phyloP scores from a whole-genome alignment of 53 echinoderm and acorn worm genomes.

The Mesocentrotus franciscanus region DNA sequence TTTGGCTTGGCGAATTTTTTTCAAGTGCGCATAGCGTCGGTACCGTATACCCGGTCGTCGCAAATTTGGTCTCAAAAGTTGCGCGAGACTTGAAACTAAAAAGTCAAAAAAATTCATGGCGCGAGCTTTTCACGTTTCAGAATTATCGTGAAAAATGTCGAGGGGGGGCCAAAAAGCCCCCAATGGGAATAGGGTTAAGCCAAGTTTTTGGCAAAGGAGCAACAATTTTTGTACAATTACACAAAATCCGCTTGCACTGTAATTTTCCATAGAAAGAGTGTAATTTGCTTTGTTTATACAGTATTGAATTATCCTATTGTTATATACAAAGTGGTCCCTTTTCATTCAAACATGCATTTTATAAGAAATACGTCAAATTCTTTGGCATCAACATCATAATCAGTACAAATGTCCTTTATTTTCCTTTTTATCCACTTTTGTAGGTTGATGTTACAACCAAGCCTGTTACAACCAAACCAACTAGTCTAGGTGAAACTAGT shows the following conservation, averaged over 20 bases:
- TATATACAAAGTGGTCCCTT: slow-evolving; percentile 44
- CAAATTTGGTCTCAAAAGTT: slow-evolving; percentile 16
- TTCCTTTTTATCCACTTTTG: neutral
- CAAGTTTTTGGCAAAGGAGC: slow-evolving; percentile 50
- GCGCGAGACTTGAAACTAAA: neutral
- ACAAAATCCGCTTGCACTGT: slow-evolving; percentile 7
- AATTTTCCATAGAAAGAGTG: slow-evolving; percentile 54
- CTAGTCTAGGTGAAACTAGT: slow-evolving; percentile 18
- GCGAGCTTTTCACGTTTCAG: neutral
- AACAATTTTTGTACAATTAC: slow-evolving; percentile 45
- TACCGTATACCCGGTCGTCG: neutral
- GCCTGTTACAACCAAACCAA: neutral
- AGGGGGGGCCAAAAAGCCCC: neutral
- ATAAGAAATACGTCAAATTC: slow-evolving; percentile 29
- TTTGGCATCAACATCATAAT: slow-evolving; percentile 50
- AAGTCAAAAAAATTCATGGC: too few species aligned
- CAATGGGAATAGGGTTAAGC: too few species aligned
- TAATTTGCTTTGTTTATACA: slow-evolving; percentile 43
- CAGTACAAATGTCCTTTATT: slow-evolving; percentile 25
- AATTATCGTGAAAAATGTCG: neutral
- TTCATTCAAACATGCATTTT: slow-evolving; percentile 42
- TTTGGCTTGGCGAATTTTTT: neutral
- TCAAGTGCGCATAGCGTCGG: neutral
- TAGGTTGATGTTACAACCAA: neutral
- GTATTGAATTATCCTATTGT: slow-evolving; percentile 36